Percentiles rank a stretch among this genome's conserved stretches.
These are phyloP conservation scores for Falco biarmicus DNA, from an alignment of 2,797 vertebrate species.

Conservation along the genomic window DNA sequence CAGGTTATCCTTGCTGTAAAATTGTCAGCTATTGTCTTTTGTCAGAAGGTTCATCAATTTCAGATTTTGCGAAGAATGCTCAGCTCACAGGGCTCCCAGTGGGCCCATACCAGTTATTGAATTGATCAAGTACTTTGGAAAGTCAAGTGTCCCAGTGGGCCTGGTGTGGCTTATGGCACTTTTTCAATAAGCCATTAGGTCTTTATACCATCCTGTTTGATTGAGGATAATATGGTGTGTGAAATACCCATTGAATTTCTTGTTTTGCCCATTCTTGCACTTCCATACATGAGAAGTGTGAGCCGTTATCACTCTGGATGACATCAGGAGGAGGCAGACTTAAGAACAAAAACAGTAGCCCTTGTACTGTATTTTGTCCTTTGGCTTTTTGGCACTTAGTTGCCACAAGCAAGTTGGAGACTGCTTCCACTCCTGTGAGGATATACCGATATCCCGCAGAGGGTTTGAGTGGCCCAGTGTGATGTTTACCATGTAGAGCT, in stretches of 20 bases:
- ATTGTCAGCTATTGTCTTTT: neutral
- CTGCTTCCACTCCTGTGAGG: neutral
- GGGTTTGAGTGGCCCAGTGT: no score
- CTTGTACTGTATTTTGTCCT: neutral
- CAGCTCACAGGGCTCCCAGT: neutral
- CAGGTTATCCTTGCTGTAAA: neutral
- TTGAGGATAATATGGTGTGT: neutral
- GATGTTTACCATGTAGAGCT: no score
- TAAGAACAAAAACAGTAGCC: no score
- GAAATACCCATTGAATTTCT: no score
- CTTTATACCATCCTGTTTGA: neutral
- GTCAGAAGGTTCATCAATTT: neutral
- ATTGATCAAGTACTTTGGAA: neutral
- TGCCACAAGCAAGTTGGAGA: neutral
- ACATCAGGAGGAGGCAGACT: no score
- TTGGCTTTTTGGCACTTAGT: neutral
- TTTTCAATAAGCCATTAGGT: neutral
- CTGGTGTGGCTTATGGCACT: no score
- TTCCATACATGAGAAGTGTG: neutral
- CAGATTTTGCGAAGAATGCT: neutral
- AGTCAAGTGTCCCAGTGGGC: neutral
- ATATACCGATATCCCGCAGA: neutral
- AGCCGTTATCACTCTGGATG: neutral
- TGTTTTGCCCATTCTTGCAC: neutral
- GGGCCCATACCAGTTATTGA: neutral